Percentiles rank a stretch among this genome's conserved stretches.
Conservation (phyloP, 92 coral and sea anemone species). For the Parazoanthus swiftii region DNA sequence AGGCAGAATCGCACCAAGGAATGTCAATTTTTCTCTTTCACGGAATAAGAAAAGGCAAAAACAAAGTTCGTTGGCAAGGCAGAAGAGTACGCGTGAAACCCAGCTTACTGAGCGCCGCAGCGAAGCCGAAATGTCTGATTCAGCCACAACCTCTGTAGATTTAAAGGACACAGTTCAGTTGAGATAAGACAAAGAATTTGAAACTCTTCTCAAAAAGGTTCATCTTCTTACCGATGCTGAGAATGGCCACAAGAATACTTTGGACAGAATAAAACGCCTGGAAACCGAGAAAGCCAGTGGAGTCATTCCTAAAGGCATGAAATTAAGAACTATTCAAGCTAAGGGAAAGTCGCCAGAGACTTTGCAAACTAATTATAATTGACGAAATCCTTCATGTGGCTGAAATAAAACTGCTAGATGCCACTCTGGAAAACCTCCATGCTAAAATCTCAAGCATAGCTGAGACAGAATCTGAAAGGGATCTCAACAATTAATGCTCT, state of each 20-base stretch:
- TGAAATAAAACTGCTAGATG: slow-evolving; percentile 20
- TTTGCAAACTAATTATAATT: too few relatives aligned
- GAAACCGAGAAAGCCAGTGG: background rate
- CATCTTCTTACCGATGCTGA: slow-evolving; percentile 32
- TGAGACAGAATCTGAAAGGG: background rate
- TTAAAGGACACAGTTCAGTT: background rate
- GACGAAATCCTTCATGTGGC: too few relatives aligned
- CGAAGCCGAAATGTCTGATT: background rate
- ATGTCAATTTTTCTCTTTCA: slow-evolving; percentile 20
- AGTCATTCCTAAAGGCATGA: background rate
- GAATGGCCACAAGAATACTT: slow-evolving; percentile 11
- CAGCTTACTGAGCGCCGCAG: slow-evolving; percentile 15
- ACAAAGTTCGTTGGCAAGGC: slow-evolving; percentile 31
- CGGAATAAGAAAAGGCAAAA: slow-evolving; percentile 1
- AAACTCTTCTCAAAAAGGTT: slow-evolving; percentile 38
- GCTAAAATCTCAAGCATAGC: background rate
- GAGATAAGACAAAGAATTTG: slow-evolving; percentile 38
- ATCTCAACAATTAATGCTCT: background rate
- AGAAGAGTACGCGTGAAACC: background rate
- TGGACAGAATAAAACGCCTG: too few relatives aligned
- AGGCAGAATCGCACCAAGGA: slow-evolving; percentile 31
- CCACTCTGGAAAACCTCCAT: slow-evolving; percentile 29
- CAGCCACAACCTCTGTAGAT: background rate
- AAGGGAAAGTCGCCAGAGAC: too few relatives aligned
- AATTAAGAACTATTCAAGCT: too few relatives aligned